Evolutionary conservation across 2,888 invertebrate genomes (phyloP), one percentile per base, ranked within the genome.

Genomic region (Antheraea assamensis): DNA sequence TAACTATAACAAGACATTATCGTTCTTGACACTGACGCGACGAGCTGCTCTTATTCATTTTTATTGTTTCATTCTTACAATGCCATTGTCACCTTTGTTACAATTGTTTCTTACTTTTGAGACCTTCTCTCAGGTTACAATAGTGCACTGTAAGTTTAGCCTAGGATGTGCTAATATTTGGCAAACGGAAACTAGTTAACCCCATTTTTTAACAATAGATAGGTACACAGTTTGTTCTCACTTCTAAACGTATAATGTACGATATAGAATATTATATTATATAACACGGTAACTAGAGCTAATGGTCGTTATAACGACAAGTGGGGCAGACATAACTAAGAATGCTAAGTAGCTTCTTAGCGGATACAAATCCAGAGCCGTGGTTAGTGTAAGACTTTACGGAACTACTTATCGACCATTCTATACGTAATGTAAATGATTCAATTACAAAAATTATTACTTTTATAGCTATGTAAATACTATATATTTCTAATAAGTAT

Each of bases 291-390:
- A 75, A 70, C 74, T 78, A 73, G 74, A 75, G 70, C 76, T 75
- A 55, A 58, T 79, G 81, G 77, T 80, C 81, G 81, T 81, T 80
- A 84, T 80, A 80, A 76, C 71, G n/a, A 76, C 76, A 90, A 88
- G 83, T 90, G 79, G 89, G 88, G 74, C 90, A 86, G 80, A 80
- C 83, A 79, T 79, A 81, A 85, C 81, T 76, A 80, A 84, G 90
- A 90, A 90, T 91, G 85, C 82, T 88, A 91, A 91, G 84, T 85
- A 88, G 87, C 80, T 81, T 79, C 80, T 82, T 76, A 78, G 78
- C 82, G 71, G 77, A 80, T 80, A 83, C 81, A 81, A 75, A 78
- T 79, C 76, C 78, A 78, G 85, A 85, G 85, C 85, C 80, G 75
- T 81, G 82, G 83, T 82, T 81, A 83, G 81, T 82, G 81, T 81